Evolutionary conservation across 23 tunicate genomes (phyloP).

Genomic region (Halocynthia roretzi): DNA sequence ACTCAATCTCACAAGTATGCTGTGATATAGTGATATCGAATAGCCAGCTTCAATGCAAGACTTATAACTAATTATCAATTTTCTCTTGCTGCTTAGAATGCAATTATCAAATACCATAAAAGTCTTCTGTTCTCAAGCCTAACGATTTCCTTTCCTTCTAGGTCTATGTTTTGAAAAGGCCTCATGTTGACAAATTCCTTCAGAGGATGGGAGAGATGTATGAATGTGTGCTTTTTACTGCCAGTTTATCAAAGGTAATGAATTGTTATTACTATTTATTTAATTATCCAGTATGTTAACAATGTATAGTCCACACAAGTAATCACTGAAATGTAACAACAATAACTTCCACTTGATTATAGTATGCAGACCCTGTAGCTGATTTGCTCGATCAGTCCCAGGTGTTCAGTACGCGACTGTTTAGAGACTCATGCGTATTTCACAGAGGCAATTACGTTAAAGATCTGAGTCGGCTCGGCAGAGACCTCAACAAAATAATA

Average conservation of each 20-base stretch:
- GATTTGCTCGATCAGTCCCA: slow-evolving; percentile 78
- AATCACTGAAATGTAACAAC: no score
- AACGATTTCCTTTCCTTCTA: slow-evolving; percentile 8
- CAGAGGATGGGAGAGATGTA: slow-evolving; percentile 94
- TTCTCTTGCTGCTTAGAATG: no score
- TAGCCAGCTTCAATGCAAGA: no score
- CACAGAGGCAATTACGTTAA: slow-evolving; percentile 98
- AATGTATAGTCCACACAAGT: no score
- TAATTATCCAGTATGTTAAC: no score
- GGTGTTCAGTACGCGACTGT: slow-evolving; percentile 79
- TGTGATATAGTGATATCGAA: no score
- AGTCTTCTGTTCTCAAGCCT: no score
- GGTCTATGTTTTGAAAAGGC: slow-evolving; percentile 96
- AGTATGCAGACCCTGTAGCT: slow-evolving; percentile 97
- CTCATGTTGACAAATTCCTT: slow-evolving; percentile 85
- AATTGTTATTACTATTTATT: background rate
- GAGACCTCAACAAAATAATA: slow-evolving; percentile 74
- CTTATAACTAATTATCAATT: no score
- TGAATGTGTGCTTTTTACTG: slow-evolving; percentile 97
- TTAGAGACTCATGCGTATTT: slow-evolving; percentile 98
- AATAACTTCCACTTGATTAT: background rate
- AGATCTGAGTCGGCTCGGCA: slow-evolving; percentile 85
- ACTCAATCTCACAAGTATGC: no score
- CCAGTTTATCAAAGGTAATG: slow-evolving; percentile 83
- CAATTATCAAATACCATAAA: no score